Evolutionary conservation across 92 coral and sea anemone genomes (phyloP), one percentile per base, ranked within the genome.

Genomic region (Micromussa lordhowensis): DNA sequence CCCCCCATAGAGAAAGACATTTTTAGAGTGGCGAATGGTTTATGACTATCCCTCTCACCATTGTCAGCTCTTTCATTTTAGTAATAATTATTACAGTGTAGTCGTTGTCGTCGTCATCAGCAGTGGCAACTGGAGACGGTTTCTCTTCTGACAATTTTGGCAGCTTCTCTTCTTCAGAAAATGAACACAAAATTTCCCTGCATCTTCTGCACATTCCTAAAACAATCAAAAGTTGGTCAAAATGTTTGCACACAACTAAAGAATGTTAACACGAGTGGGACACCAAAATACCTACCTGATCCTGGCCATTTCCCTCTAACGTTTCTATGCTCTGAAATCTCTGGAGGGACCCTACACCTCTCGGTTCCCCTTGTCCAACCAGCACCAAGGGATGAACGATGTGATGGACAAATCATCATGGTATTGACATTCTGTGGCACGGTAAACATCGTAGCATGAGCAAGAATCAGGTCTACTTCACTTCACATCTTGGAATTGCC

Each of bases 311-410:
- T 28, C 26, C 18, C 75, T 88, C 73, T 77, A 31, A 55, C 26
- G 71, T 70, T 82, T 84, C 55, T 61, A 53, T 72, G 87, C 49
- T 66, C 19, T 53, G 83, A 83, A 29, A 82, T 36, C 26, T 74
- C 88, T 36, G 38, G 38, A 36, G 38, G 38, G 38, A 36, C 38
- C 38, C 38, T 36, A 36, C 38, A 36, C 38, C 32, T 55, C 68
- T 55, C 91, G 90, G 73, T 75, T 90, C 36, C 90, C 71, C n/a
- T 69, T 86, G 80, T 26, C 90, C 92, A 90, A 66, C 92, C 90
- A 58, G 85, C 44, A 53, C 90, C 92, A 72, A 85, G 83, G 31
- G 59, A 77, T 32, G 76, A 81, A 30, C 90, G 81, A 85, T 77
- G 85, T 19, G 91, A 82, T 49, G 90, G 82, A 68, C 87, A 90